Conservation (phyloP, 2,113 vertebrate species). For the Campylorhamphus procurvoides region DNA sequence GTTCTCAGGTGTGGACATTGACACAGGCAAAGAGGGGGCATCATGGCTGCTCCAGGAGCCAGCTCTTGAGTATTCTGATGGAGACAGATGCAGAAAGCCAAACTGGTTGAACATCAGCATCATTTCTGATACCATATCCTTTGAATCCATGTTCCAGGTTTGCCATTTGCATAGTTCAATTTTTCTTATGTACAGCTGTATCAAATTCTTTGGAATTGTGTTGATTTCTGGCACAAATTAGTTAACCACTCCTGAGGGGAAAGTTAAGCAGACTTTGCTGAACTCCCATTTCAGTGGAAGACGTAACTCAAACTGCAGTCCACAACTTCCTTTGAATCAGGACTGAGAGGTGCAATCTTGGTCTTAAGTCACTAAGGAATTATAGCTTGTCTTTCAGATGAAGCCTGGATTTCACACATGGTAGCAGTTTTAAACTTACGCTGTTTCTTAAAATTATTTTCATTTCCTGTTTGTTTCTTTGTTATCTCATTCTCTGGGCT, state of each 20-base stretch:
- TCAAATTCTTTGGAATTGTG: not conserved
- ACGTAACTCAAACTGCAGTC: not conserved
- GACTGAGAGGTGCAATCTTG: not conserved
- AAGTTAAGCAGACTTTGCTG: not conserved
- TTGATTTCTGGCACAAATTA: not conserved
- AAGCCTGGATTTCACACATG: not conserved
- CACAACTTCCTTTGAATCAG: not conserved
- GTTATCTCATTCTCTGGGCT: not conserved
- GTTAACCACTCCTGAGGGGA: not conserved
- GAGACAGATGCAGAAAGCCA: not conserved
- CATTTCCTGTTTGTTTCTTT: not conserved
- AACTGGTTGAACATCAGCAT: not conserved
- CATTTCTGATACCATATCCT: not conserved
- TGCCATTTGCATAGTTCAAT: not conserved
- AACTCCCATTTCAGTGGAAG: not conserved
- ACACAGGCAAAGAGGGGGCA: too few species aligned
- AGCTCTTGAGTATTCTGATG: accelerated
- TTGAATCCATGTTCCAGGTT: not conserved
- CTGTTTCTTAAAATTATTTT: not conserved
- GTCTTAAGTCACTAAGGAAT: not conserved
- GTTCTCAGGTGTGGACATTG: not conserved
- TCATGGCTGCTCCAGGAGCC: not conserved
- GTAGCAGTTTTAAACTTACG: not conserved
- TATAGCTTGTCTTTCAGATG: not conserved
- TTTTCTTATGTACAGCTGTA: not conserved